A percentile compares a stretch with the other conserved stretches of the same genome.
Evolutionary conservation across 2,113 vertebrate species (phyloP).

Genomic region (Hippopotamus amphibius): DNA sequence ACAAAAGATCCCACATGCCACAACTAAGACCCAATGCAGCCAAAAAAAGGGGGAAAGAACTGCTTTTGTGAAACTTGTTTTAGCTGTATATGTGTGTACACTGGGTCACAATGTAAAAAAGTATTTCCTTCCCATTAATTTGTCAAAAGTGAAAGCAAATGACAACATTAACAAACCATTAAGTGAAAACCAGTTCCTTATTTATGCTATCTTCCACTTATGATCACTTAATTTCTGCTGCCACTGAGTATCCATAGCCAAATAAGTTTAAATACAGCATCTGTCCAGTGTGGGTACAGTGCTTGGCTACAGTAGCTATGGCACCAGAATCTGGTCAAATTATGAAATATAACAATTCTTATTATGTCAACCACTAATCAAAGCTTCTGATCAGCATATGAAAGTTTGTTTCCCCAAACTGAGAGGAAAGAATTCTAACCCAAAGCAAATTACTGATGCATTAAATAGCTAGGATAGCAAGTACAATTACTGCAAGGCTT

Average conservation of each 20-base stretch:
- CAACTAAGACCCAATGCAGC: too few relatives aligned
- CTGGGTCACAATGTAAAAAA: not conserved
- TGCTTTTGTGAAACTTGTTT: slow-evolving; percentile 30
- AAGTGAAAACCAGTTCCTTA: not conserved
- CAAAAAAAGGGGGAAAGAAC: not conserved
- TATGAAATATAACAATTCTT: slow-evolving; percentile 14
- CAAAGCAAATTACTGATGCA: not conserved
- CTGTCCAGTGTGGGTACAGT: not conserved
- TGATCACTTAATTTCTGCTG: not conserved
- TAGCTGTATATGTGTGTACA: not conserved
- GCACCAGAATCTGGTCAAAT: not conserved
- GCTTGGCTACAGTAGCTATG: not conserved
- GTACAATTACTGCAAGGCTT: not conserved
- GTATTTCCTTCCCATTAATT: slow-evolving; percentile 6
- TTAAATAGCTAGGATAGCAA: not conserved
- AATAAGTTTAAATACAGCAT: not conserved
- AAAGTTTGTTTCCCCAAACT: slow-evolving; percentile 5
- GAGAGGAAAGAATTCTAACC: not conserved
- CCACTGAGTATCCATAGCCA: not conserved
- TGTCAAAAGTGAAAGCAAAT: slow-evolving; percentile 18
- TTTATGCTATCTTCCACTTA: not conserved
- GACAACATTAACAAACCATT: not conserved
- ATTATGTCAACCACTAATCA: not conserved
- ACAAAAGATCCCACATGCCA: too few relatives aligned
- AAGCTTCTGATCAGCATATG: not conserved